Evolutionary conservation across 1,140 invertebrate species (phyloP).

Genomic region (Dysdera silvatica): DNA sequence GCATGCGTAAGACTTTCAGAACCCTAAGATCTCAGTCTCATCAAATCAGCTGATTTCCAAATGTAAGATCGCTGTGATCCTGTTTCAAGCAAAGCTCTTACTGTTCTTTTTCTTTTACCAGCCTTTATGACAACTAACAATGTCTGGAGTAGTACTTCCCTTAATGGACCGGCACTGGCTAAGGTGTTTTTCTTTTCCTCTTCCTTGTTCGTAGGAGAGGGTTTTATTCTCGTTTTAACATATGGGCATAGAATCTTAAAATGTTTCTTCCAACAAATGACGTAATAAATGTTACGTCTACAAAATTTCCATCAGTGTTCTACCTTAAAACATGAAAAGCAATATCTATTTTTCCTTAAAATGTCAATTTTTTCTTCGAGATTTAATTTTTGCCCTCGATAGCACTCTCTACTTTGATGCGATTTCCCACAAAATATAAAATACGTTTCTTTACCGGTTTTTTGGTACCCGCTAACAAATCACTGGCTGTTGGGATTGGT

Average conservation of each 20-base stretch:
- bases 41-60: slow-evolving; percentile 2
- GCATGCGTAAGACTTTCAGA: background rate
- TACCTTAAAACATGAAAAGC: slow-evolving; percentile 1
- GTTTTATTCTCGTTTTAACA: background rate
- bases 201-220: too few relatives aligned
- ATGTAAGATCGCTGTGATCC: background rate
- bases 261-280: background rate
- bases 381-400: background rate
- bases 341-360: background rate
- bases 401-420: slow-evolving; percentile 1
- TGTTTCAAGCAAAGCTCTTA: background rate
- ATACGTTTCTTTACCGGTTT: background rate
- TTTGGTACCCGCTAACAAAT: background rate
- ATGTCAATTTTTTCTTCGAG: background rate
- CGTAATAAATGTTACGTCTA: background rate
- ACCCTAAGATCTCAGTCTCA: background rate
- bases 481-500: slow-evolving; percentile 8
- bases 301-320: background rate
- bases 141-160: background rate
- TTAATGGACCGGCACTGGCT: background rate
- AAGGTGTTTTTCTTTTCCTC: background rate
- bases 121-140: background rate
- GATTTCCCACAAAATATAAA: slow-evolving; percentile 4
- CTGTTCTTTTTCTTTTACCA: background rate
- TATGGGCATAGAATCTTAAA: background rate